Conservation (phyloP, 2,797 vertebrate genomes). For the Ctenopoma multispine region DNA sequence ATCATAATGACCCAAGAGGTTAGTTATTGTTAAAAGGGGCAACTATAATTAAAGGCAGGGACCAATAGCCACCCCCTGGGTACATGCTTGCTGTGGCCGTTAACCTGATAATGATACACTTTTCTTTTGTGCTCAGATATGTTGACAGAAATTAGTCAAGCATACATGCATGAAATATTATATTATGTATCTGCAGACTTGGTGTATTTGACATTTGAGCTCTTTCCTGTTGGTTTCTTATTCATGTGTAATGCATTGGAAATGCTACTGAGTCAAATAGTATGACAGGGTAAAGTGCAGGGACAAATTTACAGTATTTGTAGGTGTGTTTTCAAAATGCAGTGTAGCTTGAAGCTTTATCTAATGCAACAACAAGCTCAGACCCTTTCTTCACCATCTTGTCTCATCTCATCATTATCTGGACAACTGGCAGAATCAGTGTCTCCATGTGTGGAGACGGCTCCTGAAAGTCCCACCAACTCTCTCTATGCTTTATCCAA, state of each 20-base stretch:
- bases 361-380: conserved; percentile 38
- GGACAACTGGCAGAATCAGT: conserved; percentile 55
- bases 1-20: too few relatives aligned
- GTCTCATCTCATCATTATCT: conserved; percentile 64
- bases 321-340: conserved; percentile 37
- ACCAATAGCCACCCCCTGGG: too few relatives aligned
- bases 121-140: neutral
- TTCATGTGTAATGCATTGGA: conserved; percentile 9
- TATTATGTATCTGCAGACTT: neutral
- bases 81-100: conserved; percentile 24
- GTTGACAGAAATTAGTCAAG: neutral
- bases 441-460: conserved; percentile 62
- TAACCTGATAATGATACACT: conserved; percentile 19
- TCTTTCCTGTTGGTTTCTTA: neutral
- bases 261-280: conserved; percentile 21
- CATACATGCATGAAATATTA: neutral
- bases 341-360: conserved; percentile 63
- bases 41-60: too few relatives aligned
- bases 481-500: conserved; percentile 47
- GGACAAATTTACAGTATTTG: conserved; percentile 20
- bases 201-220: conserved; percentile 15
- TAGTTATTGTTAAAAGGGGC: too few relatives aligned
- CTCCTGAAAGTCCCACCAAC: conserved; percentile 62
- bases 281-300: conserved; percentile 49
- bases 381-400: conserved; percentile 29